Evolutionary conservation across 2,888 invertebrate species (phyloP).

Genomic region (Oscheius sp.): DNA sequence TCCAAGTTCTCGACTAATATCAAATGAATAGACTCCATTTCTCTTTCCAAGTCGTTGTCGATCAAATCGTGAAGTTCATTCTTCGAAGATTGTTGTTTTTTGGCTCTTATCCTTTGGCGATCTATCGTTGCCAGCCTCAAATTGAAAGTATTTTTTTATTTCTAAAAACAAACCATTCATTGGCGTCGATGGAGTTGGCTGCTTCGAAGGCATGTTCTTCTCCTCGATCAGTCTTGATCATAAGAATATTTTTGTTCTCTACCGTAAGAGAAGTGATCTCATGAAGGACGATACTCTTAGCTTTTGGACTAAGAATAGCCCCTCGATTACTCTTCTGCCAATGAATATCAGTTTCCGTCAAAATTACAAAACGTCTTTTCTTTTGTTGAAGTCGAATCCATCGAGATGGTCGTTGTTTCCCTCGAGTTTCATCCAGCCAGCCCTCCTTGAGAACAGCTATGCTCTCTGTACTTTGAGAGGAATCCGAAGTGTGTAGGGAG

Average conservation of each 20-base stretch:
- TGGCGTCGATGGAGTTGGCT: slow-evolving; percentile 54
- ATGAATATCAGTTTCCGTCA: slow-evolving; percentile 57
- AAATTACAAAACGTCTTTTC: slow-evolving; percentile 50
- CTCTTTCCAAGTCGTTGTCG: slow-evolving; percentile 43
- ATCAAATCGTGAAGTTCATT: slow-evolving; percentile 21
- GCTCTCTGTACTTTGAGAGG: slow-evolving; percentile 32
- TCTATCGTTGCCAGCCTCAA: slow-evolving; percentile 45
- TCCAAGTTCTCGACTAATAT: slow-evolving; percentile 53
- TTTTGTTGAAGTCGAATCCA: slow-evolving; percentile 57
- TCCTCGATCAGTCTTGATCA: slow-evolving; percentile 47
- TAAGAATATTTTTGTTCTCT: slow-evolving; percentile 58
- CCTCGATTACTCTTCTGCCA: slow-evolving; percentile 62
- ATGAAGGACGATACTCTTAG: slow-evolving; percentile 37
- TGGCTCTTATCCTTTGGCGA: slow-evolving; percentile 37
- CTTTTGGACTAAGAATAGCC: slow-evolving; percentile 52
- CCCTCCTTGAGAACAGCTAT: slow-evolving; percentile 49
- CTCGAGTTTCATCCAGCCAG: slow-evolving; percentile 51
- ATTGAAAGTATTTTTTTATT: not conserved
- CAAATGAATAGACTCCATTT: slow-evolving; percentile 46
- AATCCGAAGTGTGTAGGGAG: slow-evolving; percentile 32
- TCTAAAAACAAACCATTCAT: slow-evolving; percentile 59
- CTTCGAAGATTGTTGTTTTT: slow-evolving; percentile 17
- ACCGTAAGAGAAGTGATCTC: slow-evolving; percentile 53
- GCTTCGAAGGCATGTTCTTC: slow-evolving; percentile 64
- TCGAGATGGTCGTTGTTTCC: slow-evolving; percentile 37